A percentile compares a stretch with the other conserved stretches of the same genome.
These are phyloP conservation scores for Virgularia gustaviana DNA, from an alignment of 92 coral and sea anemone genomes.

Conservation along the genomic window DNA sequence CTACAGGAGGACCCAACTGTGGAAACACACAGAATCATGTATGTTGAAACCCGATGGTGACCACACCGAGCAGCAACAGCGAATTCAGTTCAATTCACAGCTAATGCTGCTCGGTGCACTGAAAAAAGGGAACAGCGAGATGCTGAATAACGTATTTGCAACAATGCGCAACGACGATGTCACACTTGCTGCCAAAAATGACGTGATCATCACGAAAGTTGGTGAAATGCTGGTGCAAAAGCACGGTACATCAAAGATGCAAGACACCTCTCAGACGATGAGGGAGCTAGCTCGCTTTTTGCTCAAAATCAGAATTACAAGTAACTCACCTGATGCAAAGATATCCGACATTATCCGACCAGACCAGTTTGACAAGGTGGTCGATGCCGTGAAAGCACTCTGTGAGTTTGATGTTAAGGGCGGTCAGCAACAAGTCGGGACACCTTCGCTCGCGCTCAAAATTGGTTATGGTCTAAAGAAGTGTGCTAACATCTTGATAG, in stretches of 20 bases:
- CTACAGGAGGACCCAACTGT: constrained; percentile 32
- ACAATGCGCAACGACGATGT: constrained; percentile 56
- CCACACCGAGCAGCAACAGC: constrained; percentile 1
- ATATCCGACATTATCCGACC: constrained; percentile 46
- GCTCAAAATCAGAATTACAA: constrained; percentile 1
- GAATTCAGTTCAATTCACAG: constrained; percentile 31
- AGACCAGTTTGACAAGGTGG: constrained; percentile 42
- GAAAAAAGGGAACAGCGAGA: background rate
- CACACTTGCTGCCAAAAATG: constrained; percentile 18
- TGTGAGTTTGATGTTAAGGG: constrained; percentile 30
- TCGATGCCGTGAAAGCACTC: constrained; percentile 42
- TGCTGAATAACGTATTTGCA: constrained; percentile 31
- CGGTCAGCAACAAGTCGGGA: constrained; percentile 38
- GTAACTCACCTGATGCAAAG: constrained; percentile 6
- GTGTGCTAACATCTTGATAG: constrained; percentile 34
- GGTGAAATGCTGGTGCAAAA: constrained; percentile 40
- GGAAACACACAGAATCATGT: constrained; percentile 51
- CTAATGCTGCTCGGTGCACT: constrained; percentile 17
- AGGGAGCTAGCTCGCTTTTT: constrained; percentile 48
- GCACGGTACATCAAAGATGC: constrained; percentile 23
- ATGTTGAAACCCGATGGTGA: background rate
- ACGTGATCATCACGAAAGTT: constrained; percentile 37
- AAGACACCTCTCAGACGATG: constrained; percentile 44
- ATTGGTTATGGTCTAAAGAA: constrained; percentile 44
- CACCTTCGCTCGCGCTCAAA: constrained; percentile 50